Evolutionary conservation across 2,797 vertebrate genomes (phyloP).

Genomic region (Ataeniobius toweri): DNA sequence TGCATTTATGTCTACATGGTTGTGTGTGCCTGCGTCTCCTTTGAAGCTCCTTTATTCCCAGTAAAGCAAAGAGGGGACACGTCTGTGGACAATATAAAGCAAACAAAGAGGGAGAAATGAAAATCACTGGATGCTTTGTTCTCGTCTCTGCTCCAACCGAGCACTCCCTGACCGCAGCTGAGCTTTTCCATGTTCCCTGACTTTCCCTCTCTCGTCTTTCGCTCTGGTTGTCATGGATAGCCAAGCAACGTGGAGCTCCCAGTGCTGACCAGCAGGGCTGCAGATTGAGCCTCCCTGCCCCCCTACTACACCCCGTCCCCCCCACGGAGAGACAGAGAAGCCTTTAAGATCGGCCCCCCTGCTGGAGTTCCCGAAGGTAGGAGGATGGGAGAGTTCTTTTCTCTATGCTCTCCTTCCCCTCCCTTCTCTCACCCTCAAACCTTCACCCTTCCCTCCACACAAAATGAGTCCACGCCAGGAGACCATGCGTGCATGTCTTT

Average conservation of each 20-base stretch:
- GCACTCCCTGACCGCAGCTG: conserved; percentile 78
- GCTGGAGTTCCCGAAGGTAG: conserved; percentile 41
- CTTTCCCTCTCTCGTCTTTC: conserved; percentile 36
- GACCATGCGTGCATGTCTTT: conserved; percentile 28
- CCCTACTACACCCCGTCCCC: conserved; percentile 39
- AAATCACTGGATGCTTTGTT: conserved; percentile 83
- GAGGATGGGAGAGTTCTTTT: conserved; percentile 73
- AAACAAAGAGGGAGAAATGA: conserved; percentile 75
- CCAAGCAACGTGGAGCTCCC: conserved; percentile 80
- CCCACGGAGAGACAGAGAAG: conserved; percentile 74
- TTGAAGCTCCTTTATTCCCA: conserved; percentile 66
- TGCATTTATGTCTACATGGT: conserved; percentile 1
- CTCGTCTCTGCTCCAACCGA: conserved; percentile 70
- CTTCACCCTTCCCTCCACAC: conserved; percentile 69
- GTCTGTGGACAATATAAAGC: conserved; percentile 69
- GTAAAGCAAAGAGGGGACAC: conserved; percentile 63
- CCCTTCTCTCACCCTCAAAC: conserved; percentile 62
- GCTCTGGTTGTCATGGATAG: conserved; percentile 86
- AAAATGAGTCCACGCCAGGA: conserved; percentile 76
- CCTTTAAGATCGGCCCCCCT: conserved; percentile 81
- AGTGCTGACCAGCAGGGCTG: conserved; percentile 76
- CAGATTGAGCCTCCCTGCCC: conserved; percentile 73
- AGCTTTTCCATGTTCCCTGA: conserved; percentile 71
- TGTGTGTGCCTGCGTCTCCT: conserved; percentile 29
- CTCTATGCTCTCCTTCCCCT: conserved; percentile 43